Percentiles rank a stretch among this genome's conserved stretches.
phyloP scores from a whole-genome alignment of 2,888 invertebrate genomes.

The Cataglyphis altisquamis region DNA sequence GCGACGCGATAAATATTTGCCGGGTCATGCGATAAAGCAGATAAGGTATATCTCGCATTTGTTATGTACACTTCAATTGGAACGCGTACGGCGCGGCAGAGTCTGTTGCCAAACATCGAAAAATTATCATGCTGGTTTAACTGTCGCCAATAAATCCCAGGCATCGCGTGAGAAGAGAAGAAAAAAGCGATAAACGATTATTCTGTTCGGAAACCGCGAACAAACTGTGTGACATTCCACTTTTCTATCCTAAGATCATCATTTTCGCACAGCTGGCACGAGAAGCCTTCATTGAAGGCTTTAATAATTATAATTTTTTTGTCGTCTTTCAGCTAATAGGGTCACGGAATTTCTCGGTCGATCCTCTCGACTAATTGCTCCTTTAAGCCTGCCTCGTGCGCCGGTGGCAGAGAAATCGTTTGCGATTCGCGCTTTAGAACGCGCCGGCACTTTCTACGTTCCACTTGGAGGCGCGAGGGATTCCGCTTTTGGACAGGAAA shows the following conservation, averaged over 20 bases:
- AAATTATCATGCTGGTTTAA: neutral
- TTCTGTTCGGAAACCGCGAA: neutral
- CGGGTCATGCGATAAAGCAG: constrained; percentile 35
- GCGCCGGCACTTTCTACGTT: constrained; percentile 62
- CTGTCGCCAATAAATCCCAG: neutral
- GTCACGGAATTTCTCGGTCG: constrained; percentile 19
- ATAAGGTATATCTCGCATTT: constrained; percentile 41
- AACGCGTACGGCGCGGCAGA: neutral
- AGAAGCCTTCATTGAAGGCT: constrained; percentile 1
- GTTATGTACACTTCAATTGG: constrained; percentile 18
- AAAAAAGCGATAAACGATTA: constrained; percentile 1
- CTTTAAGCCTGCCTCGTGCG: constrained; percentile 15
- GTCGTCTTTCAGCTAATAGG: neutral
- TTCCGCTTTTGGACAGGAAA: constrained; percentile 31
- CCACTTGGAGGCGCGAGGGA: constrained; percentile 50
- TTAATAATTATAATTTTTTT: neutral
- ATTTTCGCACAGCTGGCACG: neutral
- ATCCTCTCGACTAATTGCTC: constrained; percentile 35
- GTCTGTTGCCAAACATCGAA: constrained; percentile 5
- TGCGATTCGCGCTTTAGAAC: constrained; percentile 30
- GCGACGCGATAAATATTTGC: constrained; percentile 40
- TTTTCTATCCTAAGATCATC: neutral
- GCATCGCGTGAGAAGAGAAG: neutral
- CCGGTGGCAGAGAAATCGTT: constrained; percentile 50
- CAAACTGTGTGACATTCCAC: neutral